These are phyloP conservation scores for Hydrophis major DNA, from an alignment of 2,797 vertebrate genomes.

Conservation along the genomic window DNA sequence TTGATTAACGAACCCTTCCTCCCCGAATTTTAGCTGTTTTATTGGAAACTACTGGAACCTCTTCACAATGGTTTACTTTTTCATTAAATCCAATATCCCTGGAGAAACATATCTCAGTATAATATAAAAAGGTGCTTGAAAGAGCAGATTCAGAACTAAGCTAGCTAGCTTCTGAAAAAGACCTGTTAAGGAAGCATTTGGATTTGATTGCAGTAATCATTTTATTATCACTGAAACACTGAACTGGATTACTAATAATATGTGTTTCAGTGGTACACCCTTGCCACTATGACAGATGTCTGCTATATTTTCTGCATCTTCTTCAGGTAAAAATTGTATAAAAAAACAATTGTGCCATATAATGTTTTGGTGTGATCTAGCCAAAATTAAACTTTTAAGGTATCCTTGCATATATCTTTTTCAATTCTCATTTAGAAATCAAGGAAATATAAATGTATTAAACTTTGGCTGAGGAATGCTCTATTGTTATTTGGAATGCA, in stretches of 20 bases:
- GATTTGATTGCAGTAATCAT: conserved; percentile 5
- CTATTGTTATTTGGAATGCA: background rate
- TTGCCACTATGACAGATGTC: conserved; percentile 34
- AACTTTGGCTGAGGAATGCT: background rate
- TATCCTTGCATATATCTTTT: background rate
- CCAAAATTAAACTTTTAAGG: background rate
- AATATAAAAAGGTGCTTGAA: background rate
- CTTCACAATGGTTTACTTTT: conserved; percentile 1
- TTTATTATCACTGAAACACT: conserved; percentile 8
- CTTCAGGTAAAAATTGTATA: conserved; percentile 52
- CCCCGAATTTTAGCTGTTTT: background rate
- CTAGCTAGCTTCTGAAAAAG: conserved; percentile 20
- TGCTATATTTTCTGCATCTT: conserved; percentile 53
- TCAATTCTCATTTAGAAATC: background rate
- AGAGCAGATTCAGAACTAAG: conserved; percentile 17
- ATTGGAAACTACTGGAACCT: background rate
- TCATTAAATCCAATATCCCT: background rate
- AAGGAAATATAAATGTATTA: background rate
- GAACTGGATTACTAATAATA: conserved; percentile 31
- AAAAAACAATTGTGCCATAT: background rate
- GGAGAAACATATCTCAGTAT: background rate
- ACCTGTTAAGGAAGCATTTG: background rate
- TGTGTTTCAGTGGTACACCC: conserved; percentile 7
- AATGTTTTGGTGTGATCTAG: background rate
- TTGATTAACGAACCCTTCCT: background rate